Evolutionary conservation across 2,113 vertebrate genomes (phyloP).

Genomic region (Serinus canaria): DNA sequence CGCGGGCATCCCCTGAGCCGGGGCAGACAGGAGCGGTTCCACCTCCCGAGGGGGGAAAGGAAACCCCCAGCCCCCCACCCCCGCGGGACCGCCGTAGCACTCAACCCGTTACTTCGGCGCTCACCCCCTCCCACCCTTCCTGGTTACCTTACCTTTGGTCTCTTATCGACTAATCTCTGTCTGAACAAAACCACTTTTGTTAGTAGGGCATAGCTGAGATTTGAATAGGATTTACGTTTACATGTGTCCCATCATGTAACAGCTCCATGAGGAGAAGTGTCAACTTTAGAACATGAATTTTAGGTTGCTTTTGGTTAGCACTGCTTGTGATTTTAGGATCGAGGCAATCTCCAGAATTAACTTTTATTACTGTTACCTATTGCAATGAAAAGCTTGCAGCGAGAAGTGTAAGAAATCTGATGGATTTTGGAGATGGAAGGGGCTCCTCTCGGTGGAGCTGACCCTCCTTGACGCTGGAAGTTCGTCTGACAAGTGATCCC

Average conservation of each 20-base stretch:
- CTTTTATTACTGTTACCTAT: neutral
- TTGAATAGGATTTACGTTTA: accelerated
- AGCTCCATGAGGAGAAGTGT: accelerated
- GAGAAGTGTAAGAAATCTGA: accelerated
- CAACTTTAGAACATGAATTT: neutral
- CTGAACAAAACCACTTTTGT: neutral
- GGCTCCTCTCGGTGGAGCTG: neutral
- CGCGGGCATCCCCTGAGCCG: neutral
- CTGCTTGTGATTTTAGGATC: neutral
- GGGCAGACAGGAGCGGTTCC: neutral
- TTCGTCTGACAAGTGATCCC: neutral
- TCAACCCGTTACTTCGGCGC: accelerated
- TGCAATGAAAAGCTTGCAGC: neutral
- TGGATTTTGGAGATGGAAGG: neutral
- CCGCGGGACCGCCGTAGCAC: accelerated
- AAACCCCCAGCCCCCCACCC: no score
- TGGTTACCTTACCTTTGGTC: accelerated
- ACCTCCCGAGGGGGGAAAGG: neutral
- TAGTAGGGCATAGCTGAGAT: neutral
- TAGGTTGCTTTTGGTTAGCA: neutral
- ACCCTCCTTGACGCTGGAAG: accelerated
- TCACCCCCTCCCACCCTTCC: accelerated
- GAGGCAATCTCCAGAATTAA: neutral
- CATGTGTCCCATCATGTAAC: accelerated
- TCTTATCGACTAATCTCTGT: neutral